Conservation (phyloP, 1,140 invertebrate species). For the Drosophila seguyi region DNA sequence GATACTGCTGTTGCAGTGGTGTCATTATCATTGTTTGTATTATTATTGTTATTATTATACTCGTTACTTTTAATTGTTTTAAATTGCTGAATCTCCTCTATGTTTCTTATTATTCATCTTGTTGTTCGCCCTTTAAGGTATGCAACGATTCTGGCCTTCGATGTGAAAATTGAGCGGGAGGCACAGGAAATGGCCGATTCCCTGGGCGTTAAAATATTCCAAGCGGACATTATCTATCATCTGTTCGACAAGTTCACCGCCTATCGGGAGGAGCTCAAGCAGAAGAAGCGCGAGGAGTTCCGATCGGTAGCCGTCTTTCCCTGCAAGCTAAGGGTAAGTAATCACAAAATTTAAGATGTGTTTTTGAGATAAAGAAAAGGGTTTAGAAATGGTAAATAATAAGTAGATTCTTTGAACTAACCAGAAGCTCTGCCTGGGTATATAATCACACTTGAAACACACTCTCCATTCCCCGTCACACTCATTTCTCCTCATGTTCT, state of each 20-base stretch:
- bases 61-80: conserved; percentile 67
- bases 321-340: conserved; percentile 95
- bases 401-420: not conserved
- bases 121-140: conserved; percentile 88
- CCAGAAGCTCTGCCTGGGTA: not conserved
- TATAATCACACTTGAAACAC: not conserved
- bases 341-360: not conserved
- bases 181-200: conserved; percentile 98
- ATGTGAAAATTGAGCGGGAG: conserved; percentile 99
- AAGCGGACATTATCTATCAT: conserved; percentile 99
- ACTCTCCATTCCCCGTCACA: no score
- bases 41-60: conserved; percentile 61
- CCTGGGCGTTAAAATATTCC: conserved; percentile 98
- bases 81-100: conserved; percentile 20
- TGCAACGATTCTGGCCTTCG: conserved; percentile 99
- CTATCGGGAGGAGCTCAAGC: conserved; percentile 97
- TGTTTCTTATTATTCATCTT: no score
- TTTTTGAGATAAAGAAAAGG: not conserved
- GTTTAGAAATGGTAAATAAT: not conserved
- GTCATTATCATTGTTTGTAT: conserved; percentile 58
- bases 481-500: not conserved
- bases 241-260: conserved; percentile 98
- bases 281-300: conserved; percentile 96
- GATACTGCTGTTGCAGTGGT: conserved; percentile 32
- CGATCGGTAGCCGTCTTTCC: conserved; percentile 99